Conservation (phyloP, 2,888 invertebrate species). For the Pristionchus maxplancki region DNA sequence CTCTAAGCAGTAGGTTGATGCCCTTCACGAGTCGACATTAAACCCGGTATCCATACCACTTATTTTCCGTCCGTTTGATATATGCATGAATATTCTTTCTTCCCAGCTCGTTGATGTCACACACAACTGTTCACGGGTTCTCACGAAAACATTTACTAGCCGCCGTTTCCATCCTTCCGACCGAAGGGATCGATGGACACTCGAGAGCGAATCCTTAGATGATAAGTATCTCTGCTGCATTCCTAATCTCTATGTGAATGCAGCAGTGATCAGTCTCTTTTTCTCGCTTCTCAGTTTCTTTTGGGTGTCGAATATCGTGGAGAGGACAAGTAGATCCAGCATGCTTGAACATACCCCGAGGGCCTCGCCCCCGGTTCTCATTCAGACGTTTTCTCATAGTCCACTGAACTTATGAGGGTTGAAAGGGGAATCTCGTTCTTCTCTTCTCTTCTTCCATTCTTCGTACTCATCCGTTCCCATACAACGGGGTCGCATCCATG, state of each 20-base stretch:
- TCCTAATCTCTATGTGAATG: neutral
- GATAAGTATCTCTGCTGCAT: neutral
- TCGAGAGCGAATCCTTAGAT: neutral
- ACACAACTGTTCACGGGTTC: conserved; percentile 34
- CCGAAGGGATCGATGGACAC: conserved; percentile 11
- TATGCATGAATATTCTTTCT: conserved; percentile 47
- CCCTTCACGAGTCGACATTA: neutral
- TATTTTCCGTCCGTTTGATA: conserved; percentile 10
- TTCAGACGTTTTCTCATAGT: neutral
- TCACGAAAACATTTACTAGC: neutral
- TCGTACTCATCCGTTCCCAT: conserved; percentile 19
- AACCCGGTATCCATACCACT: neutral
- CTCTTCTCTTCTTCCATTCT: conserved; percentile 20
- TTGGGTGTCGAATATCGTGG: neutral
- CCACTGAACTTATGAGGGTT: neutral
- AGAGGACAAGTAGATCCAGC: neutral
- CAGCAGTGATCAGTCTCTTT: neutral
- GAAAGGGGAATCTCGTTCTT: neutral
- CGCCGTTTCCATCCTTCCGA: neutral
- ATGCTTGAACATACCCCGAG: neutral
- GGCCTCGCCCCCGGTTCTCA: neutral
- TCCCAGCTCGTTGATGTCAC: conserved; percentile 39
- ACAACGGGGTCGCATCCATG: neutral
- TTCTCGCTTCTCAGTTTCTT: neutral
- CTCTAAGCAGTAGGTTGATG: neutral